Evolutionary conservation across 2,113 vertebrate genomes (phyloP), one percentile per base, ranked within the genome.

Genomic region (Ibidorhyncha struthersii): DNA sequence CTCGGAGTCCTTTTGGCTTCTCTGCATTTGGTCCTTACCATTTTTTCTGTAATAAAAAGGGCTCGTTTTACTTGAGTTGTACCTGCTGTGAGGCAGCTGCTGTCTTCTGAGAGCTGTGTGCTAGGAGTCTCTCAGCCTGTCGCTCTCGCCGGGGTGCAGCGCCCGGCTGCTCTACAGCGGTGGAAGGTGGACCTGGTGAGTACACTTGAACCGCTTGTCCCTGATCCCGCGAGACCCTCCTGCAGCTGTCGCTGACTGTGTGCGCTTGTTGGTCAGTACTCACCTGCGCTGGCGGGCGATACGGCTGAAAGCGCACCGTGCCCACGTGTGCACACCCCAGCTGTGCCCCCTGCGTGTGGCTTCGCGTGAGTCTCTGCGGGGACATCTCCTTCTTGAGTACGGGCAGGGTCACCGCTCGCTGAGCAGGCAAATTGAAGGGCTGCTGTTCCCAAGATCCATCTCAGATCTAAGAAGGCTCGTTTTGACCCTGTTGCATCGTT

Each of bases 331-430:
- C 30, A 2, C 0, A 4, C 53, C 50, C 47, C 62, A 26, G 23
- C 74, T 1, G 0, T 50, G 38, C 43, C 32, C 26, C 30, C n/a
- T 19, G 34, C 5, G 1, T 15, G 49, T 18, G 34, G 1, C 73
- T 85, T n/a, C 36, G 29, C 61, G 22, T 4, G 22, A 5, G 14
- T 16, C 52, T 49, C n/a, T 18, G 49, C 5, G 27, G 12, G 53
- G 36, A 49, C 41, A n/a, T 19, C 76, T 56, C 30, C 67, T 59
- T 6, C 34, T 4, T 8, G 22, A 55, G 59, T 2, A 12, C 0
- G 10, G 53, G 30, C 63, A 9, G 29, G n/a, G 25, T 61, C 52
- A 16, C 58, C 9, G 0, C 25, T 22, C 1, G 0, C 61, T 26
- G 27, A 30, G 12, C 27, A 12, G 32, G 19, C 22, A 19, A 6